phyloP scores from a whole-genome alignment of 2,113 vertebrate species.

The Saimiri boliviensis region DNA sequence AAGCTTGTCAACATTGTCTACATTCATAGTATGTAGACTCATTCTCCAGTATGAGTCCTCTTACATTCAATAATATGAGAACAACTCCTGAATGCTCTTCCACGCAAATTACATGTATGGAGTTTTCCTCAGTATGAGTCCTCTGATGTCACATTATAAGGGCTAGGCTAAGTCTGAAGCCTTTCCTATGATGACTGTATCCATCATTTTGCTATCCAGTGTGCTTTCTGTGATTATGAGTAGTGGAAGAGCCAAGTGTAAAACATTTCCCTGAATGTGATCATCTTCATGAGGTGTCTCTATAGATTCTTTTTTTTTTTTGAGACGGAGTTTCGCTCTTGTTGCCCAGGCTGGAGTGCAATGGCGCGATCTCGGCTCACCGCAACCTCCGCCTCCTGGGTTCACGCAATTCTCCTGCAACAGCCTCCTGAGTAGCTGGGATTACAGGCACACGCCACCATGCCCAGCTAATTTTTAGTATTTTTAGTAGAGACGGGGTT shows the following conservation, averaged over 20 bases:
- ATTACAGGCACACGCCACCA: no score
- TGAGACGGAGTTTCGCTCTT: no score
- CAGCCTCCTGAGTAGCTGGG: no score
- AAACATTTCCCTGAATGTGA: neutral
- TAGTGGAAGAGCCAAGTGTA: neutral
- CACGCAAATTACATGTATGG: accelerated
- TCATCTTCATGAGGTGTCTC: neutral
- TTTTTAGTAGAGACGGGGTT: no score
- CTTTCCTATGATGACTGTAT: neutral
- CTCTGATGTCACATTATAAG: neutral
- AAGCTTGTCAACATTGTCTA: neutral
- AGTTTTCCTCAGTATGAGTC: slow-evolving; percentile 48
- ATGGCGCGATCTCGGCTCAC: no score
- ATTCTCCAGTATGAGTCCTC: slow-evolving; percentile 7
- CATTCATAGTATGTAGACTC: neutral
- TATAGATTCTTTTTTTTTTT: neutral
- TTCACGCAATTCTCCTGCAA: no score
- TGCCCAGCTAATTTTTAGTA: no score
- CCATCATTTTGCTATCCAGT: neutral
- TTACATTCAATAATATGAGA: neutral
- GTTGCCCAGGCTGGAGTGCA: no score
- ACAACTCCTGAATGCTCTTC: neutral
- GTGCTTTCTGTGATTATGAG: neutral
- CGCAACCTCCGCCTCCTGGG: no score
- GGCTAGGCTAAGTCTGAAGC: neutral